Evolutionary conservation across 2,797 vertebrate genomes (phyloP), one percentile per base, ranked within the genome.

Genomic region (Ptychobarbus kaznakovi): DNA sequence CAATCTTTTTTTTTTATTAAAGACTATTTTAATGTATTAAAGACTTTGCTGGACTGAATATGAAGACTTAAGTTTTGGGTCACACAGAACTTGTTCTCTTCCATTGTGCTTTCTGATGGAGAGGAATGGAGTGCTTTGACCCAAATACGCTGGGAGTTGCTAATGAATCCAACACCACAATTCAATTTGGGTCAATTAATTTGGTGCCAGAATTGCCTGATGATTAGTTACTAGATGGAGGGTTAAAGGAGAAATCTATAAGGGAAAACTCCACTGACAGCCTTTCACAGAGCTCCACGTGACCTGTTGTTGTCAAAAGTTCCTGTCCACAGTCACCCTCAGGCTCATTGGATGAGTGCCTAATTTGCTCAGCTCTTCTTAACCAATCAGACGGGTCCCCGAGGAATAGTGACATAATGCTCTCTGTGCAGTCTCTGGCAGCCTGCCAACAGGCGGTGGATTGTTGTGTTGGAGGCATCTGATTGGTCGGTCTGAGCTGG

Each of bases 351-450:
- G 92, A 91, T 79, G 68, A 88, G 89, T 88, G 81, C 92, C 90
- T 91, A 92, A 92, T 93, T 94, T 90, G 77, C 90, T 93, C 89
- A 85, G 89, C 88, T 90, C 90, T 86, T 88, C 89, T 88, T 86
- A 80, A 51, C 91, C 92, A 81, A 86, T 91, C 80, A 80, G 81
- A 35, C 35, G 75, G 80, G 78, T 89, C 87, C 86, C 89, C 46
- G 77, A 87, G 89, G 91, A 86, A 77, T 77, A 79, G 81, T 93
- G 91, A 92, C 90, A 88, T 92, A 89, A 93, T 91, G 83, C 79
- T 51, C 72, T 81, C 35, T 90, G 85, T 86, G 87, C 83, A 72
- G 76, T 51, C 38, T 20, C 66, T 92, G 89, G 88, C 90, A 56
- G 56, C 8, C 58, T 6, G 88, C 92, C 93, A 92, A 74, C 84